Conservation (phyloP, 2,113 vertebrate species). For the Anguilla rostrata region DNA sequence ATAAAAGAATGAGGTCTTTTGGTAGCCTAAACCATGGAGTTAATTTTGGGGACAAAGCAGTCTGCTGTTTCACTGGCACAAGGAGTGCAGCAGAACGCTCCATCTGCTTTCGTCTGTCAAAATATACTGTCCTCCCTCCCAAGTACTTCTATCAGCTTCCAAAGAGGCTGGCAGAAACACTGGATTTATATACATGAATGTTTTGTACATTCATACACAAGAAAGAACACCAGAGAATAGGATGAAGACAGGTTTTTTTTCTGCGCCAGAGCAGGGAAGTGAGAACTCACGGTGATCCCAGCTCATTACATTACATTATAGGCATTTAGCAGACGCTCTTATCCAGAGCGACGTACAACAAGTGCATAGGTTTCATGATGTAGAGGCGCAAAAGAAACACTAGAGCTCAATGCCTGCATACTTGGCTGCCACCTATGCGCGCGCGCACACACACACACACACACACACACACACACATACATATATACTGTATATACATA, state of each 20-base stretch:
- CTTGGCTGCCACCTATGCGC: neutral
- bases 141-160: neutral
- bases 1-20: neutral
- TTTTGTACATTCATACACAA: neutral
- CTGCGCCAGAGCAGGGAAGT: neutral
- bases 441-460: neutral
- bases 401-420: no score
- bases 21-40: neutral
- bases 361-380: no score
- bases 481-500: neutral
- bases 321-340: no score
- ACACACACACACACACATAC: neutral
- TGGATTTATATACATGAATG: neutral
- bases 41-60: neutral
- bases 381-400: no score
- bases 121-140: neutral
- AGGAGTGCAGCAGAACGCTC: neutral
- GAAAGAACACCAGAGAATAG: neutral
- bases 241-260: neutral
- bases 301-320: no score
- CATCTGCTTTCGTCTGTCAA: slow-evolving; percentile 1
- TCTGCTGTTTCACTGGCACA: neutral
- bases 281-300: no score
- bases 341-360: no score
- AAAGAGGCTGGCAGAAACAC: neutral